Conservation (phyloP, 1,140 invertebrate species). For the Drosophila trapezifrons region DNA sequence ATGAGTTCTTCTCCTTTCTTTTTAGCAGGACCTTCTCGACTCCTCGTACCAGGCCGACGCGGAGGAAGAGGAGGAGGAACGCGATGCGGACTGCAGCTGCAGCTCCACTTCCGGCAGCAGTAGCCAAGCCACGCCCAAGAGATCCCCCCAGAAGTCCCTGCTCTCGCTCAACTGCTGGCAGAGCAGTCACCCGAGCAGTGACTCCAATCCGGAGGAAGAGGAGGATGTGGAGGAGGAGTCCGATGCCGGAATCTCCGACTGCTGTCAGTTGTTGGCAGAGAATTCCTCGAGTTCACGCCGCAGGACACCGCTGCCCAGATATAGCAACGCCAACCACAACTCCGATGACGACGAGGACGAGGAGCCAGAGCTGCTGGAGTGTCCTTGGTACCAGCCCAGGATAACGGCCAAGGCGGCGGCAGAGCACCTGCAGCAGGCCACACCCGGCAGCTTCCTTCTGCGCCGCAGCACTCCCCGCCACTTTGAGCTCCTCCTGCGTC, state of each 20-base stretch:
- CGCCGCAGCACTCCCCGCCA: slow-evolving; percentile 66
- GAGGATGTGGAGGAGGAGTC: slow-evolving; percentile 46
- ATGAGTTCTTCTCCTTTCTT: slow-evolving; percentile 11
- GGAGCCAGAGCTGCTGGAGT: slow-evolving; percentile 60
- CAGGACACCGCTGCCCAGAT: slow-evolving; percentile 32
- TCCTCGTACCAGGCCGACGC: slow-evolving; percentile 79
- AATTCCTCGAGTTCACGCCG: slow-evolving; percentile 37
- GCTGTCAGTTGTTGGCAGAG: slow-evolving; percentile 71
- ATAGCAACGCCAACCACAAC: slow-evolving; percentile 46
- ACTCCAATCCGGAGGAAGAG: slow-evolving; percentile 55
- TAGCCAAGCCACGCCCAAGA: slow-evolving; percentile 44
- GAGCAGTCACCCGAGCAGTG: slow-evolving; percentile 69
- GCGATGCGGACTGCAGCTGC: slow-evolving; percentile 66
- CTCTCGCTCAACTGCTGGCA: slow-evolving; percentile 80
- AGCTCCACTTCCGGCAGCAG: slow-evolving; percentile 42
- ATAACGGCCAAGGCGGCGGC: slow-evolving; percentile 69
- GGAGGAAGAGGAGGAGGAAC: slow-evolving; percentile 70
- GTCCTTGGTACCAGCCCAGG: slow-evolving; percentile 74
- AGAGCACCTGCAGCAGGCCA: slow-evolving; percentile 54
- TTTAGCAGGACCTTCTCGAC: slow-evolving; percentile 76
- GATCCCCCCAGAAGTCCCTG: slow-evolving; percentile 74
- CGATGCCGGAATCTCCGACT: slow-evolving; percentile 75
- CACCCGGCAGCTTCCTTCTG: slow-evolving; percentile 70
- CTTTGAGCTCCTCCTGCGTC: slow-evolving; percentile 65
- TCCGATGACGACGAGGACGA: slow-evolving; percentile 54